A percentile compares a stretch with the other conserved stretches of the same genome.
Evolutionary conservation across 2,113 vertebrate genomes (phyloP).

Genomic region (Ochotona princeps): DNA sequence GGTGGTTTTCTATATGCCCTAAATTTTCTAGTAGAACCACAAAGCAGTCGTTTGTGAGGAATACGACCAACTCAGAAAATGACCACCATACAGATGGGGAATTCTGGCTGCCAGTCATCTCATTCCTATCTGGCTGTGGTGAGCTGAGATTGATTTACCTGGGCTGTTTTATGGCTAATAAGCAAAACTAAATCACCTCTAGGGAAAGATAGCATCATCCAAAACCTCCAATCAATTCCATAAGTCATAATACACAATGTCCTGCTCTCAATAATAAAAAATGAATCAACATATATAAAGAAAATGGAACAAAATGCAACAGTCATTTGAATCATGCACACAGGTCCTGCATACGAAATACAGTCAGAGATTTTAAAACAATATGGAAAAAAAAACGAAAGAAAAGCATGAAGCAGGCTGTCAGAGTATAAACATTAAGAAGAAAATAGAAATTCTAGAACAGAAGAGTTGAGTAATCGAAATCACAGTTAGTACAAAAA

Average conservation of each 20-base stretch:
- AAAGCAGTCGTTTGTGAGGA: not conserved
- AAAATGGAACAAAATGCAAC: not conserved
- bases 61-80: not conserved
- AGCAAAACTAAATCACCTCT: not conserved
- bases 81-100: rapidly evolving
- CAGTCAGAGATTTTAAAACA: not conserved
- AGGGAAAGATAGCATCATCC: not conserved
- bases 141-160: not conserved
- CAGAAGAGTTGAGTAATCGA: not conserved
- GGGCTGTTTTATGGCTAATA: not conserved
- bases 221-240: not conserved
- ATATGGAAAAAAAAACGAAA: not conserved
- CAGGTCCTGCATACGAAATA: not conserved
- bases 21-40: not conserved
- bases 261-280: not conserved
- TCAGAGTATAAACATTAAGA: not conserved
- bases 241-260: no score
- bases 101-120: not conserved
- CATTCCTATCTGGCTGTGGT: not conserved
- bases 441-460: not conserved
- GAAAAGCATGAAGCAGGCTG: not conserved
- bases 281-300: not conserved
- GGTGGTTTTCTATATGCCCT: not conserved
- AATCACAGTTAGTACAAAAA: not conserved
- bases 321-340: not conserved